Evolutionary conservation across 2,113 vertebrate genomes (phyloP).

Genomic region (Phyllopteryx taeniolatus): DNA sequence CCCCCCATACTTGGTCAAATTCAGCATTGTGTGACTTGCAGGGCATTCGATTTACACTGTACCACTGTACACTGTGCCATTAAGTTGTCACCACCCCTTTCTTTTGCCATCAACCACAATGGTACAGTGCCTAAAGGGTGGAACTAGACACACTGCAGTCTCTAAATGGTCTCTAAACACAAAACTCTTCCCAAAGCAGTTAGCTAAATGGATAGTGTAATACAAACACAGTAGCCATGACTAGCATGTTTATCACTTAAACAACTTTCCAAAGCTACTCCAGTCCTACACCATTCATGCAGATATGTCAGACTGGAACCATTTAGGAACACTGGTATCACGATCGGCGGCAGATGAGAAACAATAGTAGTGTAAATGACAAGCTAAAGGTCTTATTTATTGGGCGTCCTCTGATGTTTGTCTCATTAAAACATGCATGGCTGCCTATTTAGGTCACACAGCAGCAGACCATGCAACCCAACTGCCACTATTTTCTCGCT

Average conservation of each 20-base stretch:
- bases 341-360: not conserved
- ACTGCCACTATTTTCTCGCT: not conserved
- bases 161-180: not conserved
- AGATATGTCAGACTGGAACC: not conserved
- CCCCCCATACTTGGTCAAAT: not conserved
- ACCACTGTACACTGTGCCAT: no score
- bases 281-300: not conserved
- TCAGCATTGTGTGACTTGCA: not conserved
- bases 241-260: not conserved
- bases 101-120: not conserved
- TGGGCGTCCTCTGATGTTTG: constrained; percentile 35
- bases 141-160: not conserved
- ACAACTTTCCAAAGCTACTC: not conserved
- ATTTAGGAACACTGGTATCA: not conserved
- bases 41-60: not conserved
- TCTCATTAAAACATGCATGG: constrained; percentile 54
- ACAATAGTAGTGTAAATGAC: constrained; percentile 21
- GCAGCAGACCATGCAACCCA: constrained; percentile 36
- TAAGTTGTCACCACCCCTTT: not conserved
- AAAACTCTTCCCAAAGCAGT: not conserved
- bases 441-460: constrained; percentile 71
- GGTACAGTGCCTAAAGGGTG: not conserved
- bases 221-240: not conserved
- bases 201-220: not conserved
- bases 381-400: constrained; percentile 56